A percentile compares a stretch with the other conserved stretches of the same genome.
These are phyloP conservation scores for Lysiphlebus fabarum DNA, from an alignment of 1,140 invertebrate species.

Conservation along the genomic window DNA sequence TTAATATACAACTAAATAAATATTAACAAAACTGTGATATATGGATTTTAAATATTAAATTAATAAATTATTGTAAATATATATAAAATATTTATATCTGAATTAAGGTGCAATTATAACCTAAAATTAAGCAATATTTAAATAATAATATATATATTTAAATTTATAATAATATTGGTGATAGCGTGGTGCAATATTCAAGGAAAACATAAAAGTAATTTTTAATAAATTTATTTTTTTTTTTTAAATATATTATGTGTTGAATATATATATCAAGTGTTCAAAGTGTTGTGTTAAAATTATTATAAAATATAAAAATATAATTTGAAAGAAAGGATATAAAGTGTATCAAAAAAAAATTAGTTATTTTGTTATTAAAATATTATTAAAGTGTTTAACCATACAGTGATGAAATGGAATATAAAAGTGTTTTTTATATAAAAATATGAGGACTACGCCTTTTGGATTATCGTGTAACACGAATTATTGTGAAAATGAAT, in stretches of 20 bases:
- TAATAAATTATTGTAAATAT: slow-evolving; percentile 4
- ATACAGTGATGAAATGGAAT: slow-evolving; percentile 17
- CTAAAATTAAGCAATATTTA: no score
- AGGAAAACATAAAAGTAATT: neutral
- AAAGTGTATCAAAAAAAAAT: slow-evolving; percentile 3
- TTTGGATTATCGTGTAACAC: slow-evolving; percentile 36
- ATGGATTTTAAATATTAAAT: slow-evolving; percentile 6
- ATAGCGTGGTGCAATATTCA: slow-evolving; percentile 24
- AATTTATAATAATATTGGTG: slow-evolving; percentile 5
- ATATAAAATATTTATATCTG: neutral
- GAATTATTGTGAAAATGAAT: slow-evolving; percentile 45
- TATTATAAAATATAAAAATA: neutral
- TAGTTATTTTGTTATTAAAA: slow-evolving; percentile 6
- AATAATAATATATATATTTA: no score
- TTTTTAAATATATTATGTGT: neutral
- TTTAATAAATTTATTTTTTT: neutral
- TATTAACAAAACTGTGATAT: slow-evolving; percentile 21
- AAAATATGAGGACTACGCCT: slow-evolving; percentile 53
- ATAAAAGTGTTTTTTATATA: slow-evolving; percentile 24
- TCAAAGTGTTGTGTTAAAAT: slow-evolving; percentile 3
- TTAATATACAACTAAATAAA: no score
- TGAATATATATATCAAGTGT: neutral
- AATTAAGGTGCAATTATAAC: slow-evolving; percentile 8
- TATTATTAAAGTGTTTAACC: neutral
- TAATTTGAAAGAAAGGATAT: slow-evolving; percentile 4